Percentiles rank a stretch among this genome's conserved stretches.
Conservation (phyloP, 1,140 invertebrate genomes). For the Nylanderia fulva region DNA sequence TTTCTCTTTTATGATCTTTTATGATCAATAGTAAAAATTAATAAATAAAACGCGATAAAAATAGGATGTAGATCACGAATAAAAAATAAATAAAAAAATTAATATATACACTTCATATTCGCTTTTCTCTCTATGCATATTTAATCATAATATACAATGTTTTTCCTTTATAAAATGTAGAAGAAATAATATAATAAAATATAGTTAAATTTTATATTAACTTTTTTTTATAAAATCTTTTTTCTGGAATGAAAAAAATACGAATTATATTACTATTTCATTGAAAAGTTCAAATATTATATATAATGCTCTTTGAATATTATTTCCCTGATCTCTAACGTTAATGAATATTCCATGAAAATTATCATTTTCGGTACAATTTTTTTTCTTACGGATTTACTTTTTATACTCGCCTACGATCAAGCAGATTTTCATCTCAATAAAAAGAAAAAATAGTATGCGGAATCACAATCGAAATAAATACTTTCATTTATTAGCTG, state of each 20-base stretch:
- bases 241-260: neutral
- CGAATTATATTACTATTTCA: neutral
- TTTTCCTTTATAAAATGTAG: neutral
- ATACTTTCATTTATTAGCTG: slow-evolving; percentile 67
- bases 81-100: slow-evolving; percentile 1
- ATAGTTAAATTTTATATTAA: neutral
- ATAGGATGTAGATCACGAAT: neutral
- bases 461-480: slow-evolving; percentile 71
- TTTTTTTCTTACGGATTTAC: neutral
- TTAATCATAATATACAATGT: neutral
- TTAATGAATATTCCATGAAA: neutral
- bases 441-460: neutral
- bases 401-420: neutral
- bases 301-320: neutral
- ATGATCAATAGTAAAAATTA: neutral
- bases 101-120: neutral
- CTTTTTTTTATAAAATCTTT: neutral
- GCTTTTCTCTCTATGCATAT: neutral
- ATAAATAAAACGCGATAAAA: neutral
- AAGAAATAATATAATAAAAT: neutral
- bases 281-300: neutral
- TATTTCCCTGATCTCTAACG: neutral
- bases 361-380: neutral
- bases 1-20: neutral
- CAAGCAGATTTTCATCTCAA: neutral